Base-by-base conservation (phyloP, 2,113 vertebrate genomes). In the Cebidichthys violaceus region DNA sequence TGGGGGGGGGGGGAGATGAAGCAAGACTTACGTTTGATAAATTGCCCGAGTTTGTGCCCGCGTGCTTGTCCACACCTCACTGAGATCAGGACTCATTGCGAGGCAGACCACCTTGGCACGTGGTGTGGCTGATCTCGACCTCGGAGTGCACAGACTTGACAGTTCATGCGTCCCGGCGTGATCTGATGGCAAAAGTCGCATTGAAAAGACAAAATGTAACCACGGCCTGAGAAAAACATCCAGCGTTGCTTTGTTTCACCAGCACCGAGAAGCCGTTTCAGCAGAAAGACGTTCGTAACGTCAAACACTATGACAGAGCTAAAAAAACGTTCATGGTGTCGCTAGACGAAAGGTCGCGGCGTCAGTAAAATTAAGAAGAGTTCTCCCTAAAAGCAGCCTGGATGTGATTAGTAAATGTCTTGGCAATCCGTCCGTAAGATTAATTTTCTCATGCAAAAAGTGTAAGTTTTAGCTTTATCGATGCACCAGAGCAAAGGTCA, bases 401-500 rank as follows among this genome's bases (percentile, higher is more conserved):
- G 35, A 15, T 24, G 31, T 27, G 55, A 79, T 62, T 7, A 17
- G 4, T 9, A 20, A 75, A 64, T 11, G 31, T 64, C 29, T 47
- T 62, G 27, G 24, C 29, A 33, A 22, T 43, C 15, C 1, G 0
- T 45, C 18, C 4, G 55, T 27, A 43, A n/a, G 2, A 65, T 80
- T 27, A 0, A 35, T 66, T 64, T 47, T 39, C 14, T 47, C 5
- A 4, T 57, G 17, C 24, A 24, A 1, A 1, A 45, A 67, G 10
- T 20, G 43, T 6, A 55, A 9, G 37, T 43, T 57, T 68, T 47
- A 29, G 5, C 20, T 57, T 41, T 11, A 41, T 18, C 33, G 18
- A 68, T 31, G 72, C 27, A 57, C 43, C 37, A 57, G 10, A 62
- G 6, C 54, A 61, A 74, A 15, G 20, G 33, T 31, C 20, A 79